Evolutionary conservation across 2,113 vertebrate species (phyloP).

Genomic region (Mus pahari): DNA sequence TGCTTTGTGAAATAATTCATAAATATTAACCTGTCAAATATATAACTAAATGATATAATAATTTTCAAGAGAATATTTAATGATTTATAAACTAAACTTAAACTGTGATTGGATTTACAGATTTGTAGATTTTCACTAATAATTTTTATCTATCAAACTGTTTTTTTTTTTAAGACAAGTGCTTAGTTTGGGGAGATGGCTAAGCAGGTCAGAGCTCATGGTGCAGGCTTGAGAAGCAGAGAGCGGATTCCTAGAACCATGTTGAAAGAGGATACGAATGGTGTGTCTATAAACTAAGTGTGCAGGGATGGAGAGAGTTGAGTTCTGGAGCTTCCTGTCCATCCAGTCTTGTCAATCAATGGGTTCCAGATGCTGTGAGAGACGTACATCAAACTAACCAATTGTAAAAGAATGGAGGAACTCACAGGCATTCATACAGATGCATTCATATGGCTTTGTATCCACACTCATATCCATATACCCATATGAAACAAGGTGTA

Average conservation of each 20-base stretch:
- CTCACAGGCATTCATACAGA: too few species aligned
- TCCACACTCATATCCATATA: neutral
- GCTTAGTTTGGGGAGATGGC: neutral
- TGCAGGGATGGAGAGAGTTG: neutral
- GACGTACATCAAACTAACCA: neutral
- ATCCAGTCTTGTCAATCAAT: neutral
- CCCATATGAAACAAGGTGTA: neutral
- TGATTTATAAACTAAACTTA: constrained; percentile 16
- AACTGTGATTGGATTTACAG: neutral
- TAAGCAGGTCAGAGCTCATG: neutral
- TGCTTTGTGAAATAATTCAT: constrained; percentile 39
- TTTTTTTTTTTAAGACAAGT: constrained; percentile 9
- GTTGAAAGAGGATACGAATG: neutral
- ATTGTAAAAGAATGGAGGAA: neutral
- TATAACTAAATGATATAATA: neutral
- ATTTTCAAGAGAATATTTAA: constrained; percentile 35
- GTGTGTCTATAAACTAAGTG: neutral
- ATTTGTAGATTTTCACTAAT: constrained; percentile 8
- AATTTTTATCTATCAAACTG: constrained; percentile 8
- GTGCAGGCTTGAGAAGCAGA: neutral
- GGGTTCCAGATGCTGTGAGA: neutral
- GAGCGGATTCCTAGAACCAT: neutral
- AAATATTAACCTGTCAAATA: constrained; percentile 56
- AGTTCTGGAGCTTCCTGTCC: neutral
- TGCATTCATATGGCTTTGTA: neutral